Base-by-base conservation (phyloP, 2,113 vertebrate species). In the Panthera uncia region DNA sequence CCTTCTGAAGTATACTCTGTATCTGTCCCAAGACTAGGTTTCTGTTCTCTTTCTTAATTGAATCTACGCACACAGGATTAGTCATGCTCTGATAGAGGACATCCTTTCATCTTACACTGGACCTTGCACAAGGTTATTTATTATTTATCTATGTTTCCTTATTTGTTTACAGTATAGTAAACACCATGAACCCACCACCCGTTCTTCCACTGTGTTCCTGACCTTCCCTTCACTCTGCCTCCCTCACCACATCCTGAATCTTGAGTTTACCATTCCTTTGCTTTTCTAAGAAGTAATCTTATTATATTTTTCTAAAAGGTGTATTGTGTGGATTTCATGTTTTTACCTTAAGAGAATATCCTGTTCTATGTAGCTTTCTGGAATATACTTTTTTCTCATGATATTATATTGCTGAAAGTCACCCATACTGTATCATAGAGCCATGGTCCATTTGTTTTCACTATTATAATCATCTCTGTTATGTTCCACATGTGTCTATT, bases 231-330 rank as follows among this genome's bases (percentile, higher is more conserved):
- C 33, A 50, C 33, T 31, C 71, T 11, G 14, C 29, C 31, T 85
- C 50, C 57, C 31, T 63, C 13, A 8, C 27, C 18, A n/a, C 48
- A 76, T 84, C n/a, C 11, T 94, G 57, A 97, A 80, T 94, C 88
- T 86, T 52, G 25, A 82, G 23, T 89, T 94, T 78, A n/a, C 55
- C 31, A 65, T 94, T 85, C 33, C 19, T 98, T 96, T 68, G 33
- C 57, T 69, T 97, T 94, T 83, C 50, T 71, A 21, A 65, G 91
- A 94, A 55, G 48, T 74, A 45, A 74, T 79, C 48, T 68, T 71
- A 23, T 68, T 78, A n/a, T 68, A 2, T 74, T 86, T 96, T 93
- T 69, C 81, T 85, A 84, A 85, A 76, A 86, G 14, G 36, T 4
- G 41, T 45, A 15, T n/a, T 76, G 23, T 84, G 93, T 83, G 83